Conservation (phyloP, 2,888 invertebrate genomes). For the Gasteruption jaculator region DNA sequence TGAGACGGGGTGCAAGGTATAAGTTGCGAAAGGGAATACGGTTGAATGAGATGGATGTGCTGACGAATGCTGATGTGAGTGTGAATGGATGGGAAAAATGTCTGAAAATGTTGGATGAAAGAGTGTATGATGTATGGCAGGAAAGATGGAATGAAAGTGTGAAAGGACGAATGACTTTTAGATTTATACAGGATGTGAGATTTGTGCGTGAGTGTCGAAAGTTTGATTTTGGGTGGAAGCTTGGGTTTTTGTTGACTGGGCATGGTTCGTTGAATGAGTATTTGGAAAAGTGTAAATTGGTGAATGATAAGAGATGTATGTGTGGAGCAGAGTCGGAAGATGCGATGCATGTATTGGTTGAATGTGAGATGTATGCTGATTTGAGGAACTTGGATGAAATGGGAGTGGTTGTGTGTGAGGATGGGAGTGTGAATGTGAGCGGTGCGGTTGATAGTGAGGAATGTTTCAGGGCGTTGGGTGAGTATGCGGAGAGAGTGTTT, state of each 20-base stretch:
- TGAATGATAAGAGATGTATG: neutral
- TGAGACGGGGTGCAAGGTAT: slow-evolving; percentile 4
- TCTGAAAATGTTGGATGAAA: neutral
- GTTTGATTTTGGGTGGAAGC: slow-evolving; percentile 5
- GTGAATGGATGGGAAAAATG: neutral
- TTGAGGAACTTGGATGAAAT: neutral
- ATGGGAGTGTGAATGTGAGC: neutral
- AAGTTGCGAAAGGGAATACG: neutral
- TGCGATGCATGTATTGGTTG: slow-evolving; percentile 11
- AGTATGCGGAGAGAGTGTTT: no score
- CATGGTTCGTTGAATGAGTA: slow-evolving; percentile 11
- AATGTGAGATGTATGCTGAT: slow-evolving; percentile 8
- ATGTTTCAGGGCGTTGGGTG: neutral
- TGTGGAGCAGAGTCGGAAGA: slow-evolving; percentile 7
- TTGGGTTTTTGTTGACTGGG: slow-evolving; percentile 10
- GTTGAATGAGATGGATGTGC: slow-evolving; percentile 7
- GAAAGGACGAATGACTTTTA: slow-evolving; percentile 8
- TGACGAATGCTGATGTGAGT: neutral
- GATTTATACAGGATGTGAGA: slow-evolving; percentile 10
- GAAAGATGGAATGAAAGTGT: slow-evolving; percentile 1
- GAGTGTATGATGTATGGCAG: slow-evolving; percentile 10
- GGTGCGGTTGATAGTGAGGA: neutral
- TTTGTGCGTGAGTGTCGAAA: neutral
- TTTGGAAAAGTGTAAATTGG: neutral
- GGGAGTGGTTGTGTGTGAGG: neutral